Evolutionary conservation across 2,113 vertebrate species (phyloP), one percentile per base, ranked within the genome.

Genomic region (Excalfactoria chinensis): DNA sequence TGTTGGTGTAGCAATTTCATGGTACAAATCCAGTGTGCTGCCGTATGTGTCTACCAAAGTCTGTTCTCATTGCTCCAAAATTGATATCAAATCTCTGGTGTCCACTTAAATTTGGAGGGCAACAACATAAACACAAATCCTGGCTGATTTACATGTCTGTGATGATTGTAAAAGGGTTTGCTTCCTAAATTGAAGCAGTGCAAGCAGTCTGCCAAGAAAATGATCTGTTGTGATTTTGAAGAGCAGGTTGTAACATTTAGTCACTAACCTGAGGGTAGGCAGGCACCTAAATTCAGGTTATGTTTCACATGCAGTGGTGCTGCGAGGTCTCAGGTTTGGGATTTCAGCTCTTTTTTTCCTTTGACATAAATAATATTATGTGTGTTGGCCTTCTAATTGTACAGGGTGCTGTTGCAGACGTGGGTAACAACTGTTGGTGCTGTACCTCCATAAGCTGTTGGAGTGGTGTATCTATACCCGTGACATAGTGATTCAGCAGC

Each of bases 51-150:
- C 85, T 81, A 91, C 74, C 56, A 53, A 79, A 89, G 25, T 68
- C 60, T 77, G 49, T 74, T 82, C 80, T 59, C 14, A 2, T 19
- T 44, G 82, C 72, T 92, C 43, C 37, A 48, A 79, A 82, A 68
- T 82, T 23, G 43, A 35, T 82, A 76, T 64, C 73, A 40, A 88
- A 75, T 87, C 84, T 90, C 95, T 92, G 90, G 59, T 86, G 87
- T 30, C 43, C n/a, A 41, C n/a, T 90, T 92, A 82, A 89, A 95
- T 84, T 92, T 64, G 83, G 94, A 86, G 48, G 74, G 90, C 30
- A 68, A 77, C 59, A 93, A 85, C 90, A 64, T 6, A 17, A 93
- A 48, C 79, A 35, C 58, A 12, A 5, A 70, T 66, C 84, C 43
- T 88, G 55, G 32, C 49, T 91, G 69, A 43, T 83, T 91, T 95